Evolutionary conservation across 2,113 vertebrate genomes (phyloP), one percentile per base, ranked within the genome.

Genomic region (Microtus montanus): DNA sequence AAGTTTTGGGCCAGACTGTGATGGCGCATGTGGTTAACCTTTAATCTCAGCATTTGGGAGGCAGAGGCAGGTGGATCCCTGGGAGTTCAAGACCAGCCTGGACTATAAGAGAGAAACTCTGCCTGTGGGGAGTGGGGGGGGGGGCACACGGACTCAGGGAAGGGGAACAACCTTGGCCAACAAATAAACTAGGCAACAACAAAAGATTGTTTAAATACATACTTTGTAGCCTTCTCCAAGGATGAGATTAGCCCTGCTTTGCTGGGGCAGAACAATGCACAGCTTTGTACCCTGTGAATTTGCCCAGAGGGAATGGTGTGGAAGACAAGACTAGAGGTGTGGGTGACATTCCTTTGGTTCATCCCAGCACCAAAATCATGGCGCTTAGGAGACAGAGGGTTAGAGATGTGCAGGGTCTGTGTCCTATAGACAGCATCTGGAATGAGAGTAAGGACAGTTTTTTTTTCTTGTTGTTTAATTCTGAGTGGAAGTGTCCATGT

Each of bases 171-270:
- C 54, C 54, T 20, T 0, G 2, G 30, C 64, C 64, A 30, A 66
- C 64, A 66, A 33, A 15, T 15, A 70, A 70, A 70, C 30, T 35
- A 70, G 35, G 33, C 68, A 68, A 33, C 30, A 68, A 68, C 66
- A 14, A 19, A n/a, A n/a, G 20, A n/a, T 71, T 71, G 35, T 82
- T 38, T 38, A 61, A 38, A 61, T 61, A 24, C 38, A 41, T 61
- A 84, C 58, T 44, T 66, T 86, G 41, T 94, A 89, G 75, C 75
- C 35, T 79, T 87, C 3, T 87, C 26, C 74, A 89, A 91, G 80
- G 22, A 49, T 70, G 49, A 89, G 52, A 41, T 10, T 49, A 20
- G 3, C 66, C 61, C 71, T 73, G 41, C 10, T 12, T 82, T 41
- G n/a, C 49, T 41, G 26, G 2, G 20, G 63, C n/a, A 64, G 52